Conservation (phyloP, 1,140 invertebrate species). For the Latrodectus geometricus region DNA sequence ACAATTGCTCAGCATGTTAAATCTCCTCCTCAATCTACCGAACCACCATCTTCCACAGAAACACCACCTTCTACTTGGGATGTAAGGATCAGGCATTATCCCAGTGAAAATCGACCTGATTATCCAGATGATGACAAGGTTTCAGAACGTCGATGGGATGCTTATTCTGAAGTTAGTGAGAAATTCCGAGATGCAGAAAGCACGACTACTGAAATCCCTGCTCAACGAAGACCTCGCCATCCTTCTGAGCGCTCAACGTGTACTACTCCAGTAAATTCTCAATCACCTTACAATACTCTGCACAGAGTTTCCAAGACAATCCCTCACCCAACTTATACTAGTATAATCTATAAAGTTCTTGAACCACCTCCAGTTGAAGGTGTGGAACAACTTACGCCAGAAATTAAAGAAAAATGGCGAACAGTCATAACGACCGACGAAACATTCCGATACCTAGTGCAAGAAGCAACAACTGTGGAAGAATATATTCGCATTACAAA, state of each 20-base stretch:
- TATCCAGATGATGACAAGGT: constrained; percentile 1
- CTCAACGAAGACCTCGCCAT: constrained; percentile 22
- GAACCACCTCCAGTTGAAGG: constrained; percentile 75
- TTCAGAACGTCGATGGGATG: constrained; percentile 41
- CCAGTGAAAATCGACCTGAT: constrained; percentile 17
- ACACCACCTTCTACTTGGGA: constrained; percentile 59
- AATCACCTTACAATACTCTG: constrained; percentile 29
- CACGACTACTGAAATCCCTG: constrained; percentile 48
- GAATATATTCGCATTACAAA: constrained; percentile 87
- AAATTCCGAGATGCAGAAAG: constrained; percentile 47
- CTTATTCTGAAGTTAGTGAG: constrained; percentile 44
- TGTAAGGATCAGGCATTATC: constrained; percentile 61
- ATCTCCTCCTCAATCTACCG: constrained; percentile 52
- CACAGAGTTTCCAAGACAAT: constrained; percentile 28
- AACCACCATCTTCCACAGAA: constrained; percentile 27
- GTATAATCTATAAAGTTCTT: constrained; percentile 83
- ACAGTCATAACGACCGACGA: constrained; percentile 91
- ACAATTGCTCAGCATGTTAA: constrained; percentile 68
- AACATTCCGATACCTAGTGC: constrained; percentile 82
- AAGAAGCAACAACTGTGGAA: constrained; percentile 84
- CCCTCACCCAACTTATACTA: constrained; percentile 75
- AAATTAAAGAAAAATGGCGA: constrained; percentile 85
- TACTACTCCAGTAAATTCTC: neutral
- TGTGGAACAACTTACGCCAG: constrained; percentile 71
- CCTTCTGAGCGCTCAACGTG: neutral